A percentile compares a stretch with the other conserved stretches of the same genome.
Conservation (phyloP, 2,113 vertebrate genomes). For the Catagonus wagneri region DNA sequence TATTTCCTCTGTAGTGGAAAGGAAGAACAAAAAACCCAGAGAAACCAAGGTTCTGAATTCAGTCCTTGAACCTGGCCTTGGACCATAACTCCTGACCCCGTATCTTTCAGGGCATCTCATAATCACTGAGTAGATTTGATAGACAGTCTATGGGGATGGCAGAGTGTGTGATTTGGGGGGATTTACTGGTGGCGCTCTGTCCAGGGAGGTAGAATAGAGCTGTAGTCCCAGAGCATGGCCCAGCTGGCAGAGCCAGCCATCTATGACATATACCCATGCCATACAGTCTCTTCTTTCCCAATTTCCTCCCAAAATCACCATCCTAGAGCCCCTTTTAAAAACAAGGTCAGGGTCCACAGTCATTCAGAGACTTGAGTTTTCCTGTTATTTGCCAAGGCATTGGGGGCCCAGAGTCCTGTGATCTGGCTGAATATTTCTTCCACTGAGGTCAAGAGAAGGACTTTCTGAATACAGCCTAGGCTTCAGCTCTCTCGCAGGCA, state of each 20-base stretch:
- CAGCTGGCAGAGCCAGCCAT: background rate
- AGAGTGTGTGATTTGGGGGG: background rate
- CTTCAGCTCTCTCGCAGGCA: background rate
- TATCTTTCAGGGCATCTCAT: background rate
- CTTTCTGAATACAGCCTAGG: background rate
- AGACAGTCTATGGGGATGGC: background rate
- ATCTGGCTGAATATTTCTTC: background rate
- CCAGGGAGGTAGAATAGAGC: background rate
- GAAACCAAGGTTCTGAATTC: background rate
- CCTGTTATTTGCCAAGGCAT: conserved; percentile 28
- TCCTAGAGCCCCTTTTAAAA: background rate
- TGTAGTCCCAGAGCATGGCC: background rate
- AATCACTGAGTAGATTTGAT: background rate
- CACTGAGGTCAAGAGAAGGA: background rate
- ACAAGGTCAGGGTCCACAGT: background rate
- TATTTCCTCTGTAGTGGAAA: background rate
- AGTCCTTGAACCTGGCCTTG: background rate
- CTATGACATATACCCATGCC: background rate
- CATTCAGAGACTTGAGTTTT: background rate
- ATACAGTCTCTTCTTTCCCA: background rate
- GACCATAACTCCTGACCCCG: background rate
- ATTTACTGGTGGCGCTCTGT: background rate
- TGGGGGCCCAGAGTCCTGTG: background rate
- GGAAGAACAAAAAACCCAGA: background rate
- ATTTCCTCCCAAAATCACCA: background rate